Evolutionary conservation across 2,888 invertebrate species (phyloP).

Genomic region (Epicampocera succincta): DNA sequence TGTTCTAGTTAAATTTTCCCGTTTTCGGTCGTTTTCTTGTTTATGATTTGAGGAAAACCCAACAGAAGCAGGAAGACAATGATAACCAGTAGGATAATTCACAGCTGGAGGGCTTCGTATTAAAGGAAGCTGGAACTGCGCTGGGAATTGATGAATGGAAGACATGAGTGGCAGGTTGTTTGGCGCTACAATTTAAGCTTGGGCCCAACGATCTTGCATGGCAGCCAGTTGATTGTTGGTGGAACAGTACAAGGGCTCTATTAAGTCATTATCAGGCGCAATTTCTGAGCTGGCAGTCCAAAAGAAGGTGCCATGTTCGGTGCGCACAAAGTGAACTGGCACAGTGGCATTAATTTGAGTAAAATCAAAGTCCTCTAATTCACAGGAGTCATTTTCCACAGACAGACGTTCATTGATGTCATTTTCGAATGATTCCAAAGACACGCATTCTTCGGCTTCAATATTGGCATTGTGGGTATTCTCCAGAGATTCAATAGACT

Average conservation of each 20-base stretch:
- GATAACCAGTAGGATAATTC: not conserved
- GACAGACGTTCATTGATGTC: constrained; percentile 78
- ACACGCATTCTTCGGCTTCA: constrained; percentile 78
- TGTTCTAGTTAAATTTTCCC: constrained; percentile 46
- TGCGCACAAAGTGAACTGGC: constrained; percentile 90
- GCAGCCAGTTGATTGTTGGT: constrained; percentile 79
- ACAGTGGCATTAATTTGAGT: constrained; percentile 76
- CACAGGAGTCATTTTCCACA: constrained; percentile 70
- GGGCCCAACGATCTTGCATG: constrained; percentile 85
- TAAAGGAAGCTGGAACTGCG: constrained; percentile 58
- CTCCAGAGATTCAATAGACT: constrained; percentile 79
- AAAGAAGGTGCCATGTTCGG: constrained; percentile 91
- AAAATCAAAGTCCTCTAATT: constrained; percentile 78
- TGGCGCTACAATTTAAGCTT: constrained; percentile 83
- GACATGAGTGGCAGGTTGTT: constrained; percentile 45
- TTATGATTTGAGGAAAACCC: constrained; percentile 25
- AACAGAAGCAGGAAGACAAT: constrained; percentile 60
- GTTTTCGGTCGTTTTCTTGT: not conserved
- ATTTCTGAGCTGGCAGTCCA: constrained; percentile 86
- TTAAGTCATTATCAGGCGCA: constrained; percentile 79
- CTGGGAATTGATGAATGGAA: constrained; percentile 13
- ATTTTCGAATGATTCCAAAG: constrained; percentile 78
- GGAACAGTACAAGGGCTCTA: constrained; percentile 78
- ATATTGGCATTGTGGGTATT: constrained; percentile 79
- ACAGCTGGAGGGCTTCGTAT: constrained; percentile 38